Base-by-base conservation (phyloP, 2,888 invertebrate genomes). In the Epinotia brunnichana region DNA sequence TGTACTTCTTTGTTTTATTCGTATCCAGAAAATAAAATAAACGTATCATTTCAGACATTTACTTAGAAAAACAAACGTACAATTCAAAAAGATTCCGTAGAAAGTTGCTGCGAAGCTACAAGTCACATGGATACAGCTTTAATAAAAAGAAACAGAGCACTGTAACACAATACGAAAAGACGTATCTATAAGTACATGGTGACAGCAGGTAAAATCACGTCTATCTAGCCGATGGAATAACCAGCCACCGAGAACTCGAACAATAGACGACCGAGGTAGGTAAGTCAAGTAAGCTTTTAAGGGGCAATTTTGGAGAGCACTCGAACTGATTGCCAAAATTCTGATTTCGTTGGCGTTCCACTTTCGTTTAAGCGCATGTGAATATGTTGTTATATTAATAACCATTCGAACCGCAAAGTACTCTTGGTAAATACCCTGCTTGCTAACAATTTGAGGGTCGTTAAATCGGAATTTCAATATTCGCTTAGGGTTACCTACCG, bases 221-320 rank as follows among this genome's bases (percentile, higher is more conserved):
- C 19, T 62, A 39, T 72, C 39, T 59, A 53, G 39, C 63, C 44
- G 24, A 63, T 44, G 48, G 48, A 70, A 67, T 73, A 61, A 48
- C 54, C 17, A 56, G 73, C 35, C 21, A 63, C 53, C 35, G 53
- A 51, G 29, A 54, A 19, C 54, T 57, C 54, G 53, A 66, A 76
- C 73, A 76, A 76, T 73, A 17, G 70, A 21, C 24, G 39, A 64
- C 66, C 61, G 29, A 44, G 60, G 66, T 70, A 53, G 39, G 41
- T 70, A 41, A 53, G 44, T 60, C 35, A 68, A 57, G 68, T 54
- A 70, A 48, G 63, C 75, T 75, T 75, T 75, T 69, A 73, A 63
- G 70, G 68, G 74, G 72, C 62, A 73, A 76, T 75, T 74, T 74
- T 60, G 73, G 60, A 70, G 73, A 76, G 74, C 74, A 66, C 74